Evolutionary conservation across 2,797 vertebrate species (phyloP).

Genomic region (Chrysocyon brachyurus): DNA sequence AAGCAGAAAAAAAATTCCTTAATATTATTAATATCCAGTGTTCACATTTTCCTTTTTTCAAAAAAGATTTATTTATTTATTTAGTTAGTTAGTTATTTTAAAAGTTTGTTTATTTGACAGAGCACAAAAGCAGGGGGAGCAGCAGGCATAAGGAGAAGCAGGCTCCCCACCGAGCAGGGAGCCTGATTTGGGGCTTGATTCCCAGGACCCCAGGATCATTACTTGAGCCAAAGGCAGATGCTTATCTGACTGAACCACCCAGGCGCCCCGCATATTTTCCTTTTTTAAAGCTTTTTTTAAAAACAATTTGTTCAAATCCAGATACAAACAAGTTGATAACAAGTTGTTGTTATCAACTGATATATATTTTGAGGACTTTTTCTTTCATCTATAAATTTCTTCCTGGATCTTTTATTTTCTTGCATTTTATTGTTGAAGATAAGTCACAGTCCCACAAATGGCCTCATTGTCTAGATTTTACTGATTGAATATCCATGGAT

Average conservation of each 20-base stretch:
- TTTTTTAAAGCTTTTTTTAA: not conserved
- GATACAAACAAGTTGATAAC: not conserved
- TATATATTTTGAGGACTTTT: not conserved
- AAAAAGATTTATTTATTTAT: too few relatives aligned
- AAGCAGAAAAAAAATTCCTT: constrained; percentile 14
- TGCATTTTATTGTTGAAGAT: constrained; percentile 19
- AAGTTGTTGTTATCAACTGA: not conserved
- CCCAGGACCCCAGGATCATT: too few relatives aligned
- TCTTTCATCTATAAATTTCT: not conserved
- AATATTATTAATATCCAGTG: not conserved
- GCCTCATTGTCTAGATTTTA: not conserved
- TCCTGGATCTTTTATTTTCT: not conserved
- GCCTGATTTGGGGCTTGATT: too few relatives aligned
- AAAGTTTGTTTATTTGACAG: too few relatives aligned
- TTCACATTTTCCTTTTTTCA: not conserved
- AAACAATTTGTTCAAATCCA: constrained; percentile 23
- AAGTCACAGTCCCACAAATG: not conserved
- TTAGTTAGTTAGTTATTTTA: too few relatives aligned
- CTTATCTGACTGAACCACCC: too few relatives aligned
- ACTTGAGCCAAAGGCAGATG: too few relatives aligned
- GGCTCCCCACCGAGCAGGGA: too few relatives aligned
- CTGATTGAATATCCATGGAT: not conserved
- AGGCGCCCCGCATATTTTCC: not conserved
- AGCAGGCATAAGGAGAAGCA: too few relatives aligned
- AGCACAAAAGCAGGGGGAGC: too few relatives aligned